A percentile compares a stretch with the other conserved stretches of the same genome.
These are phyloP conservation scores for Eupeodes luniger DNA, from an alignment of 2,888 invertebrate species.

Conservation along the genomic window DNA sequence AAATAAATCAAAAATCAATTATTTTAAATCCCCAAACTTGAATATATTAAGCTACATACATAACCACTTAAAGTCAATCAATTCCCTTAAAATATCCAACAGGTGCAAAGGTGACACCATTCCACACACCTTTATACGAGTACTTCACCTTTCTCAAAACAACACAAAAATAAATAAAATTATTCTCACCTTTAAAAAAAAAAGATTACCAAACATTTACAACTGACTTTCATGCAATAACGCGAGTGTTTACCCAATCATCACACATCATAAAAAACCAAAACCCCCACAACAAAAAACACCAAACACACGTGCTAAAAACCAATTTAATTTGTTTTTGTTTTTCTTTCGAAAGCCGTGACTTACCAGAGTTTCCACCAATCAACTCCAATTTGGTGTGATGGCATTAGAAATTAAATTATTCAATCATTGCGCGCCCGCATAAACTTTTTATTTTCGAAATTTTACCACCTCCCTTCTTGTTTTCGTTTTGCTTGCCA, in stretches of 20 bases:
- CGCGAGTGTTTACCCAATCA: slow-evolving; percentile 14
- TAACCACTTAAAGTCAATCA: too few species aligned
- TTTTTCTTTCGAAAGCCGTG: slow-evolving; percentile 28
- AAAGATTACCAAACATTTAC: not conserved
- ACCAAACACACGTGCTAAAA: slow-evolving; percentile 15
- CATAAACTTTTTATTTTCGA: slow-evolving; percentile 54
- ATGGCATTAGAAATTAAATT: slow-evolving; percentile 67
- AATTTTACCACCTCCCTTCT: not conserved
- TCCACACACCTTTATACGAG: too few species aligned
- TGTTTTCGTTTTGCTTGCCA: not conserved
- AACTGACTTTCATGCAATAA: slow-evolving; percentile 1
- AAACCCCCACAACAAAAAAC: not conserved
- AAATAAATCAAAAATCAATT: too few species aligned
- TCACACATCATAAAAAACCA: slow-evolving; percentile 35
- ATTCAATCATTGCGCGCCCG: slow-evolving; percentile 62
- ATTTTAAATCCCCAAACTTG: too few species aligned
- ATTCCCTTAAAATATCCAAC: too few species aligned
- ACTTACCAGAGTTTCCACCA: slow-evolving; percentile 52
- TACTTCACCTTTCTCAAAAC: too few species aligned
- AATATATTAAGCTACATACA: too few species aligned
- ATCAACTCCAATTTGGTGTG: slow-evolving; percentile 47
- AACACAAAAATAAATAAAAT: not conserved
- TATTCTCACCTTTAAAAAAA: not conserved
- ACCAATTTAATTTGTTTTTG: slow-evolving; percentile 28
- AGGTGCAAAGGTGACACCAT: too few species aligned